phyloP scores from a whole-genome alignment of 2,113 vertebrate species.

The Glaucidium brasilianum region DNA sequence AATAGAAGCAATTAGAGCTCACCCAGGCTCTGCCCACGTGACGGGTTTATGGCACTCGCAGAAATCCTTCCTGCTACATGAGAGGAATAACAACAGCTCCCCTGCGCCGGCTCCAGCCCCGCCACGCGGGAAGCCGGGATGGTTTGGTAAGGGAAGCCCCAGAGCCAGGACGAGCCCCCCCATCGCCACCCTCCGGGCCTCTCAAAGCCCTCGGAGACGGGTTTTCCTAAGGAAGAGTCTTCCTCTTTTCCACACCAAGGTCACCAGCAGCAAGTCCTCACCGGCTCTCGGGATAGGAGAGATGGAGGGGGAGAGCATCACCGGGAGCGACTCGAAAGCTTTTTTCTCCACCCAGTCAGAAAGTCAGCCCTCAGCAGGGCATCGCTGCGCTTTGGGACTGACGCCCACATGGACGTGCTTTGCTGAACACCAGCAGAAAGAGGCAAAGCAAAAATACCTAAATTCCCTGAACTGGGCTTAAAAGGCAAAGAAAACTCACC shows the following conservation, averaged over 20 bases:
- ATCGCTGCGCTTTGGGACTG: rapidly evolving
- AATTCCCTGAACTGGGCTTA: neutral
- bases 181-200: rapidly evolving
- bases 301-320: neutral
- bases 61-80: conserved; percentile 55
- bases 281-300: neutral
- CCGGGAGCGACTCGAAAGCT: neutral
- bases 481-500: neutral
- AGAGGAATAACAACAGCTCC: conserved; percentile 54
- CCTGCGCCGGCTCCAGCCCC: neutral
- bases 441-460: neutral
- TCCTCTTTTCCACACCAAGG: neutral
- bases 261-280: rapidly evolving
- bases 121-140: rapidly evolving
- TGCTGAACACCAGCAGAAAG: neutral
- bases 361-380: neutral
- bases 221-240: neutral
- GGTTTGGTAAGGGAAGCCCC: neutral
- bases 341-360: neutral
- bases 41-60: conserved; percentile 41
- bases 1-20: conserved; percentile 70
- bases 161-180: neutral
- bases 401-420: rapidly evolving
- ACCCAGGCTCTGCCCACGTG: conserved; percentile 58
- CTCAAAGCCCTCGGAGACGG: neutral